A percentile compares a stretch with the other conserved stretches of the same genome.
These are phyloP conservation scores for Erebia ligea DNA, from an alignment of 2,888 invertebrate genomes.

Conservation along the genomic window DNA sequence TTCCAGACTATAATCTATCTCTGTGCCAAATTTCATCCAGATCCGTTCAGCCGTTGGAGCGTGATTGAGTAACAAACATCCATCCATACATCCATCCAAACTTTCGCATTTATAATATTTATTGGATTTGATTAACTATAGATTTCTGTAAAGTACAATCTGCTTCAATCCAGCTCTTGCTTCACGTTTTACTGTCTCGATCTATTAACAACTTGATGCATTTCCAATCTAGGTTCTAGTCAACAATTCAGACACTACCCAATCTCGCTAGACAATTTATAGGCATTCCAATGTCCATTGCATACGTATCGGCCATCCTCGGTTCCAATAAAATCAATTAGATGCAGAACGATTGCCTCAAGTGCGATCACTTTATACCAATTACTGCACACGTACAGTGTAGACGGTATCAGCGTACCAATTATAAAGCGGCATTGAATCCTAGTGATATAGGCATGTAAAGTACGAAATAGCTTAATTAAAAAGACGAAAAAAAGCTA, in stretches of 20 bases:
- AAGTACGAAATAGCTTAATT: no score
- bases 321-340: constrained; percentile 48
- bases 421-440: constrained; percentile 9
- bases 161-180: background rate
- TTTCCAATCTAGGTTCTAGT: background rate
- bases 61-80: no score
- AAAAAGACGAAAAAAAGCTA: no score
- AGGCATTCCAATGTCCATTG: constrained; percentile 36
- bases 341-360: constrained; percentile 41
- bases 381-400: constrained; percentile 37
- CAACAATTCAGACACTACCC: background rate
- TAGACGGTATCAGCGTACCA: constrained; percentile 24
- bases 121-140: no score
- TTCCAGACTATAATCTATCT: no score
- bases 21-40: no score
- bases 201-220: background rate
- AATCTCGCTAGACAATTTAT: constrained; percentile 25
- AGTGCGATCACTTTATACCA: constrained; percentile 47
- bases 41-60: no score
- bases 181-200: background rate
- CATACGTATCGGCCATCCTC: constrained; percentile 21
- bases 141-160: background rate
- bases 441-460: background rate
- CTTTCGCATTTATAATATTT: no score
- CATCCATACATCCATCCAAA: no score